These are phyloP conservation scores for Brachionus rubens DNA, from an alignment of 1,140 invertebrate species.

Conservation along the genomic window DNA sequence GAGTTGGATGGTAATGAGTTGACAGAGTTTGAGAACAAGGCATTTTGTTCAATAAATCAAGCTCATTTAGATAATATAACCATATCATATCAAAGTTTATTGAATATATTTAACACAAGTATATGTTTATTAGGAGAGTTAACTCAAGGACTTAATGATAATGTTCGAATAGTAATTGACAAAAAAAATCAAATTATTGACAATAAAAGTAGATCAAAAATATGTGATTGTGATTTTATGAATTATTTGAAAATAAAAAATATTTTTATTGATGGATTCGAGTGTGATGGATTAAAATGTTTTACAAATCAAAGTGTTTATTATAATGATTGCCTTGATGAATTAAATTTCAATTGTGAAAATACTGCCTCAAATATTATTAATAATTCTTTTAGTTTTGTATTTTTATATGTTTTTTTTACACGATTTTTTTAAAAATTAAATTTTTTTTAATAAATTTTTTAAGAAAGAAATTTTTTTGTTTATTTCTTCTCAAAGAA, in stretches of 20 bases:
- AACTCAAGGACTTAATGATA: not conserved
- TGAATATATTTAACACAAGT: not conserved
- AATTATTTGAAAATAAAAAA: slow-evolving; percentile 10
- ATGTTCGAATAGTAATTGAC: not conserved
- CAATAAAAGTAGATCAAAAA: not conserved
- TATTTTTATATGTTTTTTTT: too few relatives aligned
- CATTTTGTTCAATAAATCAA: not conserved
- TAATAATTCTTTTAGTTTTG: too few relatives aligned
- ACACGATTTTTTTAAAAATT: too few relatives aligned
- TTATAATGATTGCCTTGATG: not conserved
- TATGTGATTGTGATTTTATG: not conserved
- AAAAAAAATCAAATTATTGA: not conserved
- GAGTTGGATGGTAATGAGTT: slow-evolving; percentile 20
- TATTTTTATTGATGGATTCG: not conserved
- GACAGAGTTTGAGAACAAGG: not conserved
- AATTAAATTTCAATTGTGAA: not conserved
- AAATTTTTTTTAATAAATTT: too few relatives aligned
- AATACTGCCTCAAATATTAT: too few relatives aligned
- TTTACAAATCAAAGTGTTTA: not conserved
- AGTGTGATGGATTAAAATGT: not conserved
- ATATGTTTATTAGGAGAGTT: not conserved
- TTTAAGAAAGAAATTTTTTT: too few relatives aligned
- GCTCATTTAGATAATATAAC: slow-evolving; percentile 24
- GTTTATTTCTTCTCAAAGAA: too few relatives aligned
- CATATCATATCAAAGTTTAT: not conserved